Conservation (phyloP, 2,797 vertebrate species). For the Trachops cirrhosus region DNA sequence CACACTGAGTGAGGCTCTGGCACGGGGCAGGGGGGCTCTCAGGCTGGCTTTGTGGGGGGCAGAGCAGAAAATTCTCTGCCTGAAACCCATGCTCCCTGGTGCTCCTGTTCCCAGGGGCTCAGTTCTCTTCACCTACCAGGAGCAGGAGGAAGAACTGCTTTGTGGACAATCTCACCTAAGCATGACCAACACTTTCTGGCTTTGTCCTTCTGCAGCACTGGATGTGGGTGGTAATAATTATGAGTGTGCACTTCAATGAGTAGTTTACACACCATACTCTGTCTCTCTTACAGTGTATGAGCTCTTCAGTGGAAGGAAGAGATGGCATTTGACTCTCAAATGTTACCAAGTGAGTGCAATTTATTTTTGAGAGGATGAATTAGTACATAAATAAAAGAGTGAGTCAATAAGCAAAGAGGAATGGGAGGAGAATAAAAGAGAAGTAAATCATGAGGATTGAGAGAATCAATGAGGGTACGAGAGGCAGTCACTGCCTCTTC, state of each 20-base stretch:
- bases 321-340: background rate
- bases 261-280: background rate
- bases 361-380: slow-evolving; percentile 3
- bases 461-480: background rate
- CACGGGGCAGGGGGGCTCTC: background rate
- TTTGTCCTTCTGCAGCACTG: background rate
- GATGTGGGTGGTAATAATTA: background rate
- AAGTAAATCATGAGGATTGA: background rate
- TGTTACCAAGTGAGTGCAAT: background rate
- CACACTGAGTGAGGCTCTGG: background rate
- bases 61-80: background rate
- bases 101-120: background rate
- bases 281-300: background rate
- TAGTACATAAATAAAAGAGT: background rate
- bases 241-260: background rate
- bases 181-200: background rate
- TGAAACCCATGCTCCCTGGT: background rate
- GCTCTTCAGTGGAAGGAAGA: background rate
- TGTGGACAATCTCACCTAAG: background rate
- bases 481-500: background rate
- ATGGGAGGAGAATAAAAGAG: background rate
- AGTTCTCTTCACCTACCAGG: background rate
- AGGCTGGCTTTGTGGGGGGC: background rate
- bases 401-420: background rate
- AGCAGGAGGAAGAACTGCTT: background rate